Evolutionary conservation across 2,113 vertebrate genomes (phyloP).

Genomic region (Machaerirhynchus nigripectus): DNA sequence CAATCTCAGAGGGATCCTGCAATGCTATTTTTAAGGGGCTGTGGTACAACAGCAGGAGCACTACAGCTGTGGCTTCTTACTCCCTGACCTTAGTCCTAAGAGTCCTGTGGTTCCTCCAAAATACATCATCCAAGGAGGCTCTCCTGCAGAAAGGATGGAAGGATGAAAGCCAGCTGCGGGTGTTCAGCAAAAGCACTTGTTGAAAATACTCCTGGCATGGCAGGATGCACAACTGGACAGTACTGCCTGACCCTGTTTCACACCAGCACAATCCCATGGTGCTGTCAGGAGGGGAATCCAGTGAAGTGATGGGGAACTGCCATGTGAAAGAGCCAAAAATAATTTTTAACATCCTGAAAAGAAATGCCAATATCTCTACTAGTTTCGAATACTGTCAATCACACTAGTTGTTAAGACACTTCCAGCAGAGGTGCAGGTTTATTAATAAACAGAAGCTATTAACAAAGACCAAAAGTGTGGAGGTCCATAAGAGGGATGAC

Average conservation of each 20-base stretch:
- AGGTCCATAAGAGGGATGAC: not conserved
- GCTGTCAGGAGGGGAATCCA: not conserved
- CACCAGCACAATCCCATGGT: not conserved
- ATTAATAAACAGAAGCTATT: not conserved
- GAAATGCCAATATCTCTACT: not conserved
- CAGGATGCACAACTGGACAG: not conserved
- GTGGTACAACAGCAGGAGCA: not conserved
- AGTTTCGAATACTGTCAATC: not conserved
- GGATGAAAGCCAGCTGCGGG: not conserved
- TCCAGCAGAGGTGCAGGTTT: not conserved
- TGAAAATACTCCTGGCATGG: not conserved
- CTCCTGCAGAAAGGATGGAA: not conserved
- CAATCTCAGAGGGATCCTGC: not conserved
- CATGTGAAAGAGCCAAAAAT: not conserved
- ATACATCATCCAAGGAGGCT: not conserved
- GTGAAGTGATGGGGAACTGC: not conserved
- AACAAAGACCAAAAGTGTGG: not conserved
- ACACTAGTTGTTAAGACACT: not conserved
- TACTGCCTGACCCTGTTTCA: not conserved
- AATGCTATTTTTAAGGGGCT: not conserved
- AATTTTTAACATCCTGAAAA: not conserved
- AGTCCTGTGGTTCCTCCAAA: not conserved
- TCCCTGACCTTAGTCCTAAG: not conserved
- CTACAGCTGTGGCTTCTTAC: not conserved
- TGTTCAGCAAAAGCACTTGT: not conserved